Evolutionary conservation across 1,140 invertebrate species (phyloP).

Genomic region (Zaprionus davidi): DNA sequence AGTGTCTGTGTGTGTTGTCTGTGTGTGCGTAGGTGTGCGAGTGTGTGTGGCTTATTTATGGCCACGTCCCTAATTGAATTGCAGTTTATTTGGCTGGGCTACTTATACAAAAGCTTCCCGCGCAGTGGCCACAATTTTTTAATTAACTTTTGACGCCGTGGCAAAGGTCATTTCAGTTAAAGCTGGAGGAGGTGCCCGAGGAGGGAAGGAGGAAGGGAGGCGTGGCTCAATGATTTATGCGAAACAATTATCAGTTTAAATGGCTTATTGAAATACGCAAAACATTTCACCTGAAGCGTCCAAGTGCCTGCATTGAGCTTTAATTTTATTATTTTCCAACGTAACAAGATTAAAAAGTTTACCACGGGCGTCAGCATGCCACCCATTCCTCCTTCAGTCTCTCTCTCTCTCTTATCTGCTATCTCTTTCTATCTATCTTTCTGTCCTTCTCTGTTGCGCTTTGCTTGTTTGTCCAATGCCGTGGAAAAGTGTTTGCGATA

Average conservation of each 20-base stretch:
- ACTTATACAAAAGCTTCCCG: conserved; percentile 71
- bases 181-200: not conserved
- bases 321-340: conserved; percentile 78
- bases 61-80: conserved; percentile 76
- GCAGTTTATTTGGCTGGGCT: conserved; percentile 76
- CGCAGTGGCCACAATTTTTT: conserved; percentile 74
- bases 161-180: conserved; percentile 57
- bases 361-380: conserved; percentile 50
- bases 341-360: conserved; percentile 81
- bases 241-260: conserved; percentile 81
- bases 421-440: not conserved
- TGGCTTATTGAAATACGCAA: conserved; percentile 77
- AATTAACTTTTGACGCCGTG: conserved; percentile 70
- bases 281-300: conserved; percentile 57
- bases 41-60: conserved; percentile 68
- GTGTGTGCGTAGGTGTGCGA: conserved; percentile 3
- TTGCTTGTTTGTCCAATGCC: not conserved
- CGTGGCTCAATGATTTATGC: conserved; percentile 69
- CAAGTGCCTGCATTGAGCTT: conserved; percentile 54
- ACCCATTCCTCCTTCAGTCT: not conserved
- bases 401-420: not conserved
- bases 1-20: not conserved
- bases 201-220: not conserved
- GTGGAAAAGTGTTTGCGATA: conserved; percentile 64
- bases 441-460: not conserved